phyloP scores from a whole-genome alignment of 2,113 vertebrate species.

The Myrmecobius fasciatus region DNA sequence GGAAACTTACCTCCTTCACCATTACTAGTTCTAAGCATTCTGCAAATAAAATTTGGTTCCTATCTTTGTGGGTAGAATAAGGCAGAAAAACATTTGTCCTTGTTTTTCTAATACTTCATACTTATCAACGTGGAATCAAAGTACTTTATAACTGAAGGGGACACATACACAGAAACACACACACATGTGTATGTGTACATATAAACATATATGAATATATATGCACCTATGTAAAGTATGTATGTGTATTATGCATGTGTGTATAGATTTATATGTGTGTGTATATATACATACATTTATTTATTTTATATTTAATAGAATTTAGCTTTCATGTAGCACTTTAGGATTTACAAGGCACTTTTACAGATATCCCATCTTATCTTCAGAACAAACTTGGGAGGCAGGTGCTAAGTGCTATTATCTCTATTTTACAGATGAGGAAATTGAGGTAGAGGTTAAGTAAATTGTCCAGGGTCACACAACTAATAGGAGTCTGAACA shows the following conservation, averaged over 20 bases:
- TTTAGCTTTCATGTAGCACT: neutral
- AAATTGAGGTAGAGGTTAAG: neutral
- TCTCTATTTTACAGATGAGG: neutral
- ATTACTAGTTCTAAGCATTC: neutral
- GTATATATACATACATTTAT: too few relatives aligned
- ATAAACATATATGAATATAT: too few relatives aligned
- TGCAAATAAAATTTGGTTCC: neutral
- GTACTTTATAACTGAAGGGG: neutral
- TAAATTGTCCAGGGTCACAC: neutral
- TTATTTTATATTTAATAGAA: neutral
- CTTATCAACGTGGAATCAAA: neutral
- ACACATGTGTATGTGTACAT: too few relatives aligned
- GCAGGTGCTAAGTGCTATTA: neutral
- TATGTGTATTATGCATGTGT: too few relatives aligned
- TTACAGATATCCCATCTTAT: neutral
- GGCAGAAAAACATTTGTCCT: neutral
- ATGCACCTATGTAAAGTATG: too few relatives aligned
- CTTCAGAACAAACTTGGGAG: neutral
- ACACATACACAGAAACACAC: too few relatives aligned
- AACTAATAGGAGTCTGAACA: neutral
- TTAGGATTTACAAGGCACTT: neutral
- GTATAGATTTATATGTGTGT: too few relatives aligned
- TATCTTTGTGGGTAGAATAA: neutral
- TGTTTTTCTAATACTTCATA: conserved; percentile 5
- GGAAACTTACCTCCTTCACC: neutral